Evolutionary conservation across 2,113 vertebrate species (phyloP), one percentile per base, ranked within the genome.

Genomic region (Oreotrochilus melanogaster): DNA sequence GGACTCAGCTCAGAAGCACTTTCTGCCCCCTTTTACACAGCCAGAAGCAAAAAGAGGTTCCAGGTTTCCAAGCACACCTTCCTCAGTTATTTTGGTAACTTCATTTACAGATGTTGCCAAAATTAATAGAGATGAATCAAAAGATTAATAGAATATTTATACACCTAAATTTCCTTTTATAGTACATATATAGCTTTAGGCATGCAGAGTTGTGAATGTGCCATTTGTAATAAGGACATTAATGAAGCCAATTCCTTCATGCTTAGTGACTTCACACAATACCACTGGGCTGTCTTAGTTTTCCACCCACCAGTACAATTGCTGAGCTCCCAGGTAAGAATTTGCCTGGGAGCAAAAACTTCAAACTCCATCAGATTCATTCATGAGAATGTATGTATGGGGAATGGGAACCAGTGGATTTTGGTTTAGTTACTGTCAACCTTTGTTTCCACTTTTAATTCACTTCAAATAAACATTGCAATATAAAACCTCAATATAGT

Each of bases 171-270:
- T 75, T 79, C 18, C 14, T 91, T 75, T 33, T 13, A 4, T 27
- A 21, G 21, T 45, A 65, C 18, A 30, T 18, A 21, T 1, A 9
- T 22, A 45, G 6, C 60, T 75, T 79, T 10, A 61, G 66, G 33
- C 37, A 54, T 8, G 27, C 0, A 3, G 43, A 62, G 18, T 1
- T 58, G 28, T 42, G 57, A 75, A 67, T 3, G 14, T 0, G 2
- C 43, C 30, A 16, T 62, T 27, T 79, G 25, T 56, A 76, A 45
- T 45, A 53, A 61, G 19, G 50, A 31, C 45, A 11, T 58, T 84
- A 69, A 72, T 23, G 14, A 81, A 92, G 28, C 14, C 25, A 74
- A 24, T 54, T 56, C 19, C 47, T 76, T 54, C 37, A 78, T 19
- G 50, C 54, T 72, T 42, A 27, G 12, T 78, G 60, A 53, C 51